A percentile compares a stretch with the other conserved stretches of the same genome.
Conservation (phyloP, 2,113 vertebrate genomes). For the Petroica traversi region DNA sequence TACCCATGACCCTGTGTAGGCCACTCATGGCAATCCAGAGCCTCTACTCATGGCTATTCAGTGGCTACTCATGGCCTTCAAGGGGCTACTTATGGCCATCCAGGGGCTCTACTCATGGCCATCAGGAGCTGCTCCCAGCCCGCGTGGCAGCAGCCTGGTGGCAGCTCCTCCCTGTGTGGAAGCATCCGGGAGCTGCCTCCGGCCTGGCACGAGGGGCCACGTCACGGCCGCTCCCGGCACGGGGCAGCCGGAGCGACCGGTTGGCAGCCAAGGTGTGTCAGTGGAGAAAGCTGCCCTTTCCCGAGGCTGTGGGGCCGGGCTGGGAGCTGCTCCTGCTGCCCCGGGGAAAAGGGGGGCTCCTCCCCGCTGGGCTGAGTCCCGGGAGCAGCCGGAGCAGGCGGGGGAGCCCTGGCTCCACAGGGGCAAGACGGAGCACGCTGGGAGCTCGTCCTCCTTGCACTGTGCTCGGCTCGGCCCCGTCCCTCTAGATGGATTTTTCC, state of each 20-base stretch:
- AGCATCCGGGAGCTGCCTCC: not conserved
- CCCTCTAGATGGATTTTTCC: not conserved
- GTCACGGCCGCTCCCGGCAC: not conserved
- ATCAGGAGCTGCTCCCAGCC: not conserved
- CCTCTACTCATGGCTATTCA: not conserved
- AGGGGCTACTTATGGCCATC: not conserved
- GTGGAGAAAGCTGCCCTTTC: not conserved
- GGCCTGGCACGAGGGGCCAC: not conserved
- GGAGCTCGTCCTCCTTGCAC: not conserved
- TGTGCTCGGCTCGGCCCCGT: fast-evolving
- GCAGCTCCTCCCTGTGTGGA: not conserved
- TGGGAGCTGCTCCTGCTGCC: not conserved
- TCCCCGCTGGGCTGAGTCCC: fast-evolving
- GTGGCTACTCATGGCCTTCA: not conserved
- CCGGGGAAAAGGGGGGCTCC: not conserved
- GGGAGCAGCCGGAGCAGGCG: fast-evolving
- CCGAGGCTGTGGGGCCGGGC: fast-evolving
- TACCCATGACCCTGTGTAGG: not conserved
- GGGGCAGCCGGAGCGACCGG: not conserved
- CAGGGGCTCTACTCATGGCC: not conserved
- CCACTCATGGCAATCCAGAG: not conserved
- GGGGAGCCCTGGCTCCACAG: fast-evolving
- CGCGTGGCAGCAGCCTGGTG: not conserved
- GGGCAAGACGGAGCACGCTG: not conserved
- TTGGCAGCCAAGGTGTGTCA: not conserved